Percentiles rank a stretch among this genome's conserved stretches.
These are phyloP conservation scores for Apodemus sylvaticus DNA, from an alignment of 2,113 vertebrate species.

Conservation along the genomic window DNA sequence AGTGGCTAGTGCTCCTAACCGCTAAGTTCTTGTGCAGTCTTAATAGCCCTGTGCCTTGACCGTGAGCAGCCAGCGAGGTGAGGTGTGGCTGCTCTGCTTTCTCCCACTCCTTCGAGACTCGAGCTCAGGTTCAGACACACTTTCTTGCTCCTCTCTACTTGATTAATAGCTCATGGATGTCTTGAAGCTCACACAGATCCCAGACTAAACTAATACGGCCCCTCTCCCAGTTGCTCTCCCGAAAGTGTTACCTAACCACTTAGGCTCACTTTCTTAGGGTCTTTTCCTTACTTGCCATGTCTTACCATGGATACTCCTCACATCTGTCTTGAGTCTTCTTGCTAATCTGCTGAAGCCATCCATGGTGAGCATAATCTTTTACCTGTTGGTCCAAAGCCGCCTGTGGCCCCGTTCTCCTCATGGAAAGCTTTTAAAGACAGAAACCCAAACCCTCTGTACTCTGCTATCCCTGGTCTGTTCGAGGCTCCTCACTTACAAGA, in stretches of 20 bases:
- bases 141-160: not conserved
- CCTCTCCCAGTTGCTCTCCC: not conserved
- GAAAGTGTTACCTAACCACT: not conserved
- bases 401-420: not conserved
- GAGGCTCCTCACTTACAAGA: not conserved
- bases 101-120: not conserved
- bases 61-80: not conserved
- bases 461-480: not conserved
- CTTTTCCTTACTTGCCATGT: not conserved
- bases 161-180: not conserved
- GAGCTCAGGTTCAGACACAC: not conserved
- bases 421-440: not conserved
- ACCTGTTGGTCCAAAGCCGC: not conserved
- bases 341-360: not conserved
- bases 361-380: not conserved
- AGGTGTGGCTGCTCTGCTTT: not conserved
- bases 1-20: not conserved
- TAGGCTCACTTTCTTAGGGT: not conserved
- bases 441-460: not conserved
- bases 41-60: not conserved
- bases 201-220: not conserved
- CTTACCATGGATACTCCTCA: not conserved
- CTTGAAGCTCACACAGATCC: not conserved
- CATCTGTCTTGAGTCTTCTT: conserved; percentile 5
- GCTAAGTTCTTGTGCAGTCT: not conserved